Percentiles rank a stretch among this genome's conserved stretches.
These are phyloP conservation scores for Caradrina clavipalpis DNA, from an alignment of 2,888 invertebrate species.

Conservation along the genomic window DNA sequence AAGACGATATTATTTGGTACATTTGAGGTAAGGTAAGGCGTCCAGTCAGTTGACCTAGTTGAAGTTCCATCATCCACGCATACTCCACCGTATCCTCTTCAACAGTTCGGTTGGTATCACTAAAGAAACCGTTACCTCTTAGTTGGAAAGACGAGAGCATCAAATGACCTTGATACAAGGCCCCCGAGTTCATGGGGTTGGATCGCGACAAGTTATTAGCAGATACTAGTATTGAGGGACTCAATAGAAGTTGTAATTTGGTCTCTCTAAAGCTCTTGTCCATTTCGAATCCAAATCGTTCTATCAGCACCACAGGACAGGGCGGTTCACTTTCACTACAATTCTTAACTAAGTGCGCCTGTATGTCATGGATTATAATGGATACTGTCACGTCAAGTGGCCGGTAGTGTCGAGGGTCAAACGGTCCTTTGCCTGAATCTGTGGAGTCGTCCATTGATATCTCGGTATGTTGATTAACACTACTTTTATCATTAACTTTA, in stretches of 20 bases:
- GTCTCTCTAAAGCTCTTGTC: constrained; percentile 98
- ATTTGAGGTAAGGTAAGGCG: constrained; percentile 97
- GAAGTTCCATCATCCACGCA: constrained; percentile 98
- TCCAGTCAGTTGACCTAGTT: constrained; percentile 98
- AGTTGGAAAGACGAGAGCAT: constrained; percentile 96
- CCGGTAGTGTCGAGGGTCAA: constrained; percentile 97
- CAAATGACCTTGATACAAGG: constrained; percentile 95
- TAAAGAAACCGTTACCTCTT: constrained; percentile 99
- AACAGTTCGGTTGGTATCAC: constrained; percentile 96
- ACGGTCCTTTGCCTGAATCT: constrained; percentile 91
- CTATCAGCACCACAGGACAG: constrained; percentile 96
- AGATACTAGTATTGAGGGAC: constrained; percentile 96
- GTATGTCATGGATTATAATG: constrained; percentile 98
- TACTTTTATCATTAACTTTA: constrained; percentile 83
- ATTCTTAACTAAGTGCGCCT: constrained; percentile 98
- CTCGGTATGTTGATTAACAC: constrained; percentile 88
- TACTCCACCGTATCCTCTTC: constrained; percentile 99
- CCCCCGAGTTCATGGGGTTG: constrained; percentile 83
- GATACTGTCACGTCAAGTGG: constrained; percentile 98
- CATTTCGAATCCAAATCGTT: constrained; percentile 99
- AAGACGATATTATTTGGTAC: constrained; percentile 95
- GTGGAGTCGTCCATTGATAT: constrained; percentile 92
- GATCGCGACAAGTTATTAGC: constrained; percentile 94
- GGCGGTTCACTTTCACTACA: constrained; percentile 97
- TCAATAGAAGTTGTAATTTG: constrained; percentile 96